These are phyloP conservation scores for Drosophila greeni DNA, from an alignment of 2,888 invertebrate genomes.

Conservation along the genomic window DNA sequence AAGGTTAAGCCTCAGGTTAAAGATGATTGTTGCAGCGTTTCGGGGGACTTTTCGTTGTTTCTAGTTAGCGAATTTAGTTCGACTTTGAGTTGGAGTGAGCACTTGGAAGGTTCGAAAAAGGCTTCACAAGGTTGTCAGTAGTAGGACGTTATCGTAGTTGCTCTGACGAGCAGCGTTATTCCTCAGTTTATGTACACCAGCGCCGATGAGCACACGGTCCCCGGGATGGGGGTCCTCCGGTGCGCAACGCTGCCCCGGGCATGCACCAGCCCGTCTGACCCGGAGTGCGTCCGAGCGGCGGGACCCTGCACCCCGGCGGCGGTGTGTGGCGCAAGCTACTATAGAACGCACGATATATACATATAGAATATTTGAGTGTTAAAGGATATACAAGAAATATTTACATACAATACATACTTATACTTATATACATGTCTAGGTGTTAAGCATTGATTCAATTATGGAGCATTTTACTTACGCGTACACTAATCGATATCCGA, in stretches of 20 bases:
- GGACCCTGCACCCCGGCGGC: background rate
- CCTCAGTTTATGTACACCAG: conserved; percentile 29
- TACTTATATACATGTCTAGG: conserved; percentile 60
- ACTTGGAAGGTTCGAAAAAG: conserved; percentile 74
- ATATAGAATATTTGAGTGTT: conserved; percentile 50
- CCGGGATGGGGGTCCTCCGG: conserved; percentile 19
- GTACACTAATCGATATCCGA: conserved; percentile 53
- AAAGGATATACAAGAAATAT: conserved; percentile 37
- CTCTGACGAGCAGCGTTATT: conserved; percentile 1
- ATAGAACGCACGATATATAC: conserved; percentile 34
- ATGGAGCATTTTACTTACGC: conserved; percentile 62
- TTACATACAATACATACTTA: conserved; percentile 42
- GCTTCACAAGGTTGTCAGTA: conserved; percentile 69
- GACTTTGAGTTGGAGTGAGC: conserved; percentile 53
- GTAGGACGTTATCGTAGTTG: conserved; percentile 29
- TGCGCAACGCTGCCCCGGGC: conserved; percentile 48
- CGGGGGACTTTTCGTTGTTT: conserved; percentile 63
- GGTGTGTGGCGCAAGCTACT: conserved; percentile 20
- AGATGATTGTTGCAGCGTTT: conserved; percentile 64
- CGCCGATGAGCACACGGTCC: conserved; percentile 35
- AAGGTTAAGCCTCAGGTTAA: conserved; percentile 35
- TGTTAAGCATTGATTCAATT: conserved; percentile 66
- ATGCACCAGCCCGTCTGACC: conserved; percentile 67
- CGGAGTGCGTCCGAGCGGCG: conserved; percentile 47
- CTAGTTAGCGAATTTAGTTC: conserved; percentile 38